Evolutionary conservation across 1,140 invertebrate species (phyloP).

Genomic region (Goniozus legneri): DNA sequence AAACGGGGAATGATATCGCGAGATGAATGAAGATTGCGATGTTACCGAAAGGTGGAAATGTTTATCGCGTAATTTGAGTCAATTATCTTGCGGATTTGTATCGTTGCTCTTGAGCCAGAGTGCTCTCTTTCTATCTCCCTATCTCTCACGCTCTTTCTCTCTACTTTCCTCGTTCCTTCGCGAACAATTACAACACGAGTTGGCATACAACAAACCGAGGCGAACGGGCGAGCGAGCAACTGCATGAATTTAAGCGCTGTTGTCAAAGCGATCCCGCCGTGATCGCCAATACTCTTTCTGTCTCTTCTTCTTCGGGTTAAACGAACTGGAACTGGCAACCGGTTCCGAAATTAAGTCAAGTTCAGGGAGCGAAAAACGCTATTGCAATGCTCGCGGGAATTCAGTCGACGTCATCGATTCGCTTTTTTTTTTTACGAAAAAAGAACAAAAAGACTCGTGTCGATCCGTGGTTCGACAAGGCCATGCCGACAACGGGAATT

Average conservation of each 20-base stretch:
- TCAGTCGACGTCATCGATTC: neutral
- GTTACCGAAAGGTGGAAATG: too few species aligned
- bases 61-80: too few species aligned
- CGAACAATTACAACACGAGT: slow-evolving; percentile 19
- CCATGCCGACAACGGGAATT: slow-evolving; percentile 6
- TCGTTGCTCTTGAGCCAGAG: too few species aligned
- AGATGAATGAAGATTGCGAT: too few species aligned
- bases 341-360: slow-evolving; percentile 20
- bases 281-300: too few species aligned
- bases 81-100: too few species aligned
- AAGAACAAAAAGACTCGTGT: neutral
- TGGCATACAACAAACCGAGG: too few species aligned
- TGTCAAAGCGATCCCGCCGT: too few species aligned
- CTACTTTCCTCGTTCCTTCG: slow-evolving; percentile 21
- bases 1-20: too few species aligned
- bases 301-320: slow-evolving; percentile 16
- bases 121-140: neutral
- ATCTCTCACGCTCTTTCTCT: neutral
- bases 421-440: neutral
- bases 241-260: too few species aligned
- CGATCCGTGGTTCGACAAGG: too few species aligned
- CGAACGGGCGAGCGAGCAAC: too few species aligned
- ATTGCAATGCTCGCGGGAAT: slow-evolving; percentile 5
- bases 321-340: slow-evolving; percentile 8
- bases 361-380: slow-evolving; percentile 10